These are phyloP conservation scores for Montipora sp. DNA, from an alignment of 64 coral and sea anemone species.

Conservation along the genomic window DNA sequence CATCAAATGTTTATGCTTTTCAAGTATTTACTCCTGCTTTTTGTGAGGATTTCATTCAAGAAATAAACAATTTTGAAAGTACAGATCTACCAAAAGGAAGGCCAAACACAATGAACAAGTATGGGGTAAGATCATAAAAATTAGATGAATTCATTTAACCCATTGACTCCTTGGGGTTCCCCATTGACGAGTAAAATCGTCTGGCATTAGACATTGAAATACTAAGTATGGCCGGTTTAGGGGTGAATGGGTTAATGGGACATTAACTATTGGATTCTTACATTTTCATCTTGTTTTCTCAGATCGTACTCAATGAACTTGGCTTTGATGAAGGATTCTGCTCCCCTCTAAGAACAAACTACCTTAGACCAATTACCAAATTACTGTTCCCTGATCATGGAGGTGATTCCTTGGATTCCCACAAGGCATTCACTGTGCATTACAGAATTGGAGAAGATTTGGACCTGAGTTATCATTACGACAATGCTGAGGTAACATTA, in stretches of 20 bases:
- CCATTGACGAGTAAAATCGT: too few species aligned
- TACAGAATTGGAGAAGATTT: constrained; percentile 92
- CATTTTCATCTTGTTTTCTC: not conserved
- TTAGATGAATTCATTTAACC: too few species aligned
- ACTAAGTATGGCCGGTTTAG: too few species aligned
- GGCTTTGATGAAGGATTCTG: constrained; percentile 86
- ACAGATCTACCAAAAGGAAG: constrained; percentile 88
- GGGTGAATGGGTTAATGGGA: too few species aligned
- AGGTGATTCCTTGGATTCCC: constrained; percentile 80
- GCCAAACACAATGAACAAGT: constrained; percentile 99
- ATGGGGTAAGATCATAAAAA: constrained; percentile 66
- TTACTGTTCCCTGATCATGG: constrained; percentile 84
- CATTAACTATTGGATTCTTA: not conserved
- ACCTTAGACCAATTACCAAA: constrained; percentile 77
- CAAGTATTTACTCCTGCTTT: constrained; percentile 88
- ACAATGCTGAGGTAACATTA: constrained; percentile 96
- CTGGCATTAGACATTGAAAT: too few species aligned
- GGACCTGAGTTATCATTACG: constrained; percentile 94
- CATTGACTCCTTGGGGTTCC: too few species aligned
- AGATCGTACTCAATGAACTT: constrained; percentile 93
- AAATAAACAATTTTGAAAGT: constrained; percentile 88
- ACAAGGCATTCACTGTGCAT: constrained; percentile 98
- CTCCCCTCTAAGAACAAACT: constrained; percentile 71
- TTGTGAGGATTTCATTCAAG: constrained; percentile 82
- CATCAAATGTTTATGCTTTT: constrained; percentile 74